Evolutionary conservation across 2,113 vertebrate genomes (phyloP).

Genomic region (Silurus glanis): DNA sequence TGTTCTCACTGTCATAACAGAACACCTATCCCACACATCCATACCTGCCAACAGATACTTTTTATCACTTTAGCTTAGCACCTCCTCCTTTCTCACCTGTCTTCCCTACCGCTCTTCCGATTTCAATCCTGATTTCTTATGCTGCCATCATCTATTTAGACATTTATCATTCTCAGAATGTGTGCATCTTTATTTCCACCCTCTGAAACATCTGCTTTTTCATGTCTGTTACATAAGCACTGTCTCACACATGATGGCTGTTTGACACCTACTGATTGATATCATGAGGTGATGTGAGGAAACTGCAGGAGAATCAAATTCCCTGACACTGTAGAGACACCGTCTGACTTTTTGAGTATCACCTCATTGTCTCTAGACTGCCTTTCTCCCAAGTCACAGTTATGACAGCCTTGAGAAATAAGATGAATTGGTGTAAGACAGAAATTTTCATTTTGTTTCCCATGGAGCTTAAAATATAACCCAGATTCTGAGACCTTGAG

Average conservation of each 20-base stretch:
- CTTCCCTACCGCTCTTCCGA: conserved; percentile 8
- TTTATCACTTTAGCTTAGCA: conserved; percentile 26
- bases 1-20: conserved; percentile 28
- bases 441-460: conserved; percentile 59
- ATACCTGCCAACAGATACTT: conserved; percentile 37
- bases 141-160: conserved; percentile 29
- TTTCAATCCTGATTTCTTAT: conserved; percentile 24
- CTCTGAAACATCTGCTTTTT: conserved; percentile 32
- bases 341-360: conserved; percentile 38
- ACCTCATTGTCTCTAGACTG: conserved; percentile 46
- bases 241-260: conserved; percentile 40
- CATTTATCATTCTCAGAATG: conserved; percentile 8
- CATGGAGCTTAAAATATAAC: conserved; percentile 60
- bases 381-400: conserved; percentile 48
- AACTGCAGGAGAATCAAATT: conserved; percentile 27
- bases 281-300: conserved; percentile 41
- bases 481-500: conserved; percentile 43
- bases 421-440: conserved; percentile 61
- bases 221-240: conserved; percentile 33
- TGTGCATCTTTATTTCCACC: not conserved
- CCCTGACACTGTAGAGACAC: conserved; percentile 53
- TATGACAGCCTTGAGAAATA: conserved; percentile 62
- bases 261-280: conserved; percentile 49
- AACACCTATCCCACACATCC: conserved; percentile 38
- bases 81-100: conserved; percentile 27